These are phyloP conservation scores for Brachyistius frenatus DNA, from an alignment of 2,113 vertebrate genomes.

Conservation along the genomic window DNA sequence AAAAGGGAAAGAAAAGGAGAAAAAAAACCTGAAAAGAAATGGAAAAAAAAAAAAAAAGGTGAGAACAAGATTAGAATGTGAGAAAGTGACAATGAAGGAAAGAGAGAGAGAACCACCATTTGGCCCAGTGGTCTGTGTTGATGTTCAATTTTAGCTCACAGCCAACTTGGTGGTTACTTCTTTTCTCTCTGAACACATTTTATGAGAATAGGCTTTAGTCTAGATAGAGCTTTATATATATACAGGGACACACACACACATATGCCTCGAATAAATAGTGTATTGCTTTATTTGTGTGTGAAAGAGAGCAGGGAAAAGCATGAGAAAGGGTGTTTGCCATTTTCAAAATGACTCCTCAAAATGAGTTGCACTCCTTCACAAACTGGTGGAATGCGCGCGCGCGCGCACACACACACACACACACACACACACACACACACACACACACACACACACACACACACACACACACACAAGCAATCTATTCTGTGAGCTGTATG, in stretches of 20 bases:
- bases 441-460: conserved; percentile 14
- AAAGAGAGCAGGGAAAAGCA: conserved; percentile 10
- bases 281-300: conserved; percentile 7
- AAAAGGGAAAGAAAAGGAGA: background rate
- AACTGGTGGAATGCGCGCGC: conserved; percentile 20
- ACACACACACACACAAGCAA: conserved; percentile 50
- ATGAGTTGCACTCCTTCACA: conserved; percentile 45
- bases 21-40: background rate
- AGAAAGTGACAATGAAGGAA: background rate
- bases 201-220: conserved; percentile 54
- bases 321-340: conserved; percentile 31
- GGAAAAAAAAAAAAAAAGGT: conserved; percentile 8
- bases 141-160: conserved; percentile 65
- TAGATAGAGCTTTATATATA: conserved; percentile 50
- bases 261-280: conserved; percentile 37
- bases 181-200: conserved; percentile 63
- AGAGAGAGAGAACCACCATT: conserved; percentile 9
- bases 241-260: too few species aligned
- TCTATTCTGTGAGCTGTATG: conserved; percentile 66
- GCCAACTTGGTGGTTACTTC: conserved; percentile 48
- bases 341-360: conserved; percentile 67
- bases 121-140: conserved; percentile 54
- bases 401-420: background rate
- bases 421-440: conserved; percentile 36
- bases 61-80: conserved; percentile 11